Evolutionary conservation across 1,140 invertebrate genomes (phyloP), one percentile per base, ranked within the genome.

Genomic region (Anthonomus grandis): DNA sequence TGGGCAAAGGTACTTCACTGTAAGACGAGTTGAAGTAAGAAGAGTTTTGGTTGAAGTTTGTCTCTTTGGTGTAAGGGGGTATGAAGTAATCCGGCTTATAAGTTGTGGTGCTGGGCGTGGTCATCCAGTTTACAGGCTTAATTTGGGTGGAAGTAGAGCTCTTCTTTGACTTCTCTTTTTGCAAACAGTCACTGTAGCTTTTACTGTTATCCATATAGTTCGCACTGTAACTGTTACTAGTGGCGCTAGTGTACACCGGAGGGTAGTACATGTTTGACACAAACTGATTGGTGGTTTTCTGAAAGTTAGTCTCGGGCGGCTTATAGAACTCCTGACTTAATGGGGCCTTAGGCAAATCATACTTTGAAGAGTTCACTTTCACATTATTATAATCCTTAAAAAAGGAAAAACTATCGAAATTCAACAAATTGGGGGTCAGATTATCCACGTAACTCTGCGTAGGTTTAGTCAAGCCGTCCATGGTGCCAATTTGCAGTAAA

Each of bases 101-200:
- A 34, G 45, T 57, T 18, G 64, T 62, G 34, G 64, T 60, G 54
- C 64, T 79, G 2, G 80, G 79, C 1, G 80, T 78, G 63, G 83
- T 82, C 82, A 83, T 83, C 82, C 82, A 83, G 59, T 83, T 83
- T 0, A 84, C 79, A 0, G 80, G 77, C 12, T 60, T 64, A 53
- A 48, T 64, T 12, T 59, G 56, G 15, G n/a, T n/a, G n/a, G n/a
- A n/a, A n/a, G 6, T n/a, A 17, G 2, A 8, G 47, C 49, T 31
- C 63, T 60, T n/a, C 31, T 34, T 34, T 10, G 10, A 34, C 2
- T 42, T 12, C 38, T 65, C 63, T 23, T 34, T 25, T 49, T 46
- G 36, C 17, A 25, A 5, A 22, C 48, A 8, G 12, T 27, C 3
- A 39, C 31, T 46, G 9, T 5, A 24, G 1, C 31, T 51, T 45